Conservation (phyloP, 2,888 invertebrate genomes). For the Furcula furcula region DNA sequence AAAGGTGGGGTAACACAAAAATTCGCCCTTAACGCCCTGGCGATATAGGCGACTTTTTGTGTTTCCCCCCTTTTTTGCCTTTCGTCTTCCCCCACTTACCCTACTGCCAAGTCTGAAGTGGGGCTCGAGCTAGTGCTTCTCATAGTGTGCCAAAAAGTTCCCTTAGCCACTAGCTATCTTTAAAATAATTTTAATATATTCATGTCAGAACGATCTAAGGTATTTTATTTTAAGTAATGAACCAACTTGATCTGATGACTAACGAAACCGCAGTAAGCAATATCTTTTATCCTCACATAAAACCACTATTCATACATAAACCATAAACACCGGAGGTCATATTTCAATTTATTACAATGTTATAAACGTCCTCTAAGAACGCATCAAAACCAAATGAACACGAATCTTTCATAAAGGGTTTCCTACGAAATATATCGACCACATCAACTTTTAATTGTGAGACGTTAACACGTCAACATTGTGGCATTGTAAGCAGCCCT, state of each 20-base stretch:
- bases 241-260: neutral
- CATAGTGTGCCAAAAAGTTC: too few relatives aligned
- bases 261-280: neutral
- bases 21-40: too few relatives aligned
- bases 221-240: neutral
- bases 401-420: slow-evolving; percentile 16
- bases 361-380: slow-evolving; percentile 1
- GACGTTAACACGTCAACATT: slow-evolving; percentile 43
- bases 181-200: too few relatives aligned
- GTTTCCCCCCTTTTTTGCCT: too few relatives aligned
- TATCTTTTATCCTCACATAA: neutral
- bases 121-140: too few relatives aligned
- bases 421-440: slow-evolving; percentile 23
- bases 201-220: too few relatives aligned
- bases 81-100: too few relatives aligned
- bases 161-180: too few relatives aligned
- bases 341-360: slow-evolving; percentile 4
- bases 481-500: slow-evolving; percentile 25
- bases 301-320: neutral
- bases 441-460: slow-evolving; percentile 35
- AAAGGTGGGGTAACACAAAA: too few relatives aligned
- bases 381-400: slow-evolving; percentile 25
- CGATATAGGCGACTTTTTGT: too few relatives aligned
- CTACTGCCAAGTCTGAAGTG: too few relatives aligned
- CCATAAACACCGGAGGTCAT: neutral